Evolutionary conservation across 2,888 invertebrate genomes (phyloP).

Genomic region (Bembecia ichneumoniformis): DNA sequence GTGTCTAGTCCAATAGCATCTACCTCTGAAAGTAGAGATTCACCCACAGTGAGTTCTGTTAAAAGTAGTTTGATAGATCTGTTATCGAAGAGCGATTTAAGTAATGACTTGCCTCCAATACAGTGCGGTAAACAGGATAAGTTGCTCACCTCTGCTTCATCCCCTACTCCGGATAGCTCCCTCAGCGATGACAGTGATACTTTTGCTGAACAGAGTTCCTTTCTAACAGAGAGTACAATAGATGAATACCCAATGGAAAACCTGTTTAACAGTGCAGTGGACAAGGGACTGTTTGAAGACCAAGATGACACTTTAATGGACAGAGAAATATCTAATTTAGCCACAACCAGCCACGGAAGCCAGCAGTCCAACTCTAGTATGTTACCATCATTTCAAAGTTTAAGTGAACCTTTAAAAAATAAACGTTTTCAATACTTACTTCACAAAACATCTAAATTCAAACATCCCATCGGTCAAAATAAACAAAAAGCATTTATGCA

Average conservation of each 20-base stretch:
- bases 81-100: slow-evolving; percentile 46
- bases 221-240: slow-evolving; percentile 61
- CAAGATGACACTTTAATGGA: slow-evolving; percentile 65
- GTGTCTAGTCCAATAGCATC: slow-evolving; percentile 69
- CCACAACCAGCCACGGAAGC: slow-evolving; percentile 56
- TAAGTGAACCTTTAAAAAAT: slow-evolving; percentile 62
- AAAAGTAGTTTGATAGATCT: slow-evolving; percentile 62
- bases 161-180: slow-evolving; percentile 55
- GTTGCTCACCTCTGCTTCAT: slow-evolving; percentile 32
- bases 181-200: slow-evolving; percentile 61
- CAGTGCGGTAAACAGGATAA: slow-evolving; percentile 46
- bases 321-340: slow-evolving; percentile 62
- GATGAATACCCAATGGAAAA: slow-evolving; percentile 69
- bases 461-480: slow-evolving; percentile 62
- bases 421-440: slow-evolving; percentile 66
- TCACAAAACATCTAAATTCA: slow-evolving; percentile 66
- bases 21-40: slow-evolving; percentile 35
- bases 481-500: slow-evolving; percentile 69
- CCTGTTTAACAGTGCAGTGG: slow-evolving; percentile 63
- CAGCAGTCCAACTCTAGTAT: slow-evolving; percentile 50
- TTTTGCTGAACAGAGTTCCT: slow-evolving; percentile 63
- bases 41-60: slow-evolving; percentile 43
- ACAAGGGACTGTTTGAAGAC: slow-evolving; percentile 61
- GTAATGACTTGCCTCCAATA: slow-evolving; percentile 43
- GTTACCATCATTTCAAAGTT: slow-evolving; percentile 58